Evolutionary conservation across 64 coral and sea anemone genomes (phyloP), one percentile per base, ranked within the genome.

Genomic region (Porites australiensis): DNA sequence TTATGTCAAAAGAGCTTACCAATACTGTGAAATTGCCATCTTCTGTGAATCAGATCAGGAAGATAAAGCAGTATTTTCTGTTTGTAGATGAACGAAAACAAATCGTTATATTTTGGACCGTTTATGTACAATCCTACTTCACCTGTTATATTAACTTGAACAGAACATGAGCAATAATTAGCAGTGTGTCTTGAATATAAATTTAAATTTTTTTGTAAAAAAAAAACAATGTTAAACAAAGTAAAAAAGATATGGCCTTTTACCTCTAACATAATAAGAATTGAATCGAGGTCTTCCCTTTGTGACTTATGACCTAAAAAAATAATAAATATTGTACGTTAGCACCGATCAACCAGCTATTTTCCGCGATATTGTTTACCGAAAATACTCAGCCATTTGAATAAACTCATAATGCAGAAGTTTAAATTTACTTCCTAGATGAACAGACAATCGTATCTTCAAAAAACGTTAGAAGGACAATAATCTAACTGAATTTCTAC

Each of bases 11-110:
- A 20, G 64, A 2, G n/a, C 82, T 83, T 93, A 98, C 96, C 96
- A 23, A 98, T 93, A 59, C 96, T 98, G 88, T 95, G 64, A 81
- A 98, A 98, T 62, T 95, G 94, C 96, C 96, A 98, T 93, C 96
- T 75, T 68, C 82, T 95, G 68, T 95, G 96, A 16, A 98, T 59
- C 13, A 98, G 78, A 27, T 98, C 96, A 47, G 96, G 96, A 55
- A 98, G 91, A 81, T 93, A 89, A 11, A 95, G 83, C 65, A 98
- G 67, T 71, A 98, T 98, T 98, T 93, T 95, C 96, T 98, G 49
- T 50, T 79, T 12, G 4, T 14, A 20, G 57, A 88, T n/a, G 61
- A 77, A 93, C 13, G 89, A 86, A 87, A 67, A 73, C 19, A 89
- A 58, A 79, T 22, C 51, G 76, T 15, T 73, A 55, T 12, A 37